A percentile compares a stretch with the other conserved stretches of the same genome.
phyloP scores from a whole-genome alignment of 2,797 vertebrate genomes.

The Nothura maculosa region DNA sequence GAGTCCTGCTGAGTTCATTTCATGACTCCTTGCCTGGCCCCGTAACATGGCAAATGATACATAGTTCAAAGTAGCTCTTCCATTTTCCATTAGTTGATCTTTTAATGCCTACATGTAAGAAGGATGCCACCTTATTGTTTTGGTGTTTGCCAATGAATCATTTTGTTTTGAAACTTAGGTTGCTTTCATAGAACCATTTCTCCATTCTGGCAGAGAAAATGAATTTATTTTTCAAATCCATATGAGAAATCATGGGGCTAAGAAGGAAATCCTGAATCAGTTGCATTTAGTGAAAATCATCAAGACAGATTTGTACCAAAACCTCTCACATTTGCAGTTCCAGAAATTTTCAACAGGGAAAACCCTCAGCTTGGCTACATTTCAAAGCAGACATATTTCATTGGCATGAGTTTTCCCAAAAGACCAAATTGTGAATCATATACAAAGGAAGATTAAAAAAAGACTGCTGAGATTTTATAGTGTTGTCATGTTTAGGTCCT shows the following conservation, averaged over 20 bases:
- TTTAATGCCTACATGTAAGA: slow-evolving; percentile 7
- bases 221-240: slow-evolving; percentile 41
- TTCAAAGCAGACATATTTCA: slow-evolving; percentile 31
- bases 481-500: background rate
- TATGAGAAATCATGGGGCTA: slow-evolving; percentile 56
- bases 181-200: slow-evolving; percentile 16
- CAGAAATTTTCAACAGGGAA: slow-evolving; percentile 51
- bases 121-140: slow-evolving; percentile 45
- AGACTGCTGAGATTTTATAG: background rate
- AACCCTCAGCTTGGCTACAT: slow-evolving; percentile 15
- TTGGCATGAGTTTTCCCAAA: background rate
- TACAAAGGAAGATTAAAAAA: background rate
- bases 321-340: slow-evolving; percentile 55
- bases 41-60: background rate
- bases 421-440: slow-evolving; percentile 25
- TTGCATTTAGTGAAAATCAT: slow-evolving; percentile 37
- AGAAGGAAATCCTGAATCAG: background rate
- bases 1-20: slow-evolving; percentile 1
- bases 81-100: slow-evolving; percentile 44
- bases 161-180: slow-evolving; percentile 22
- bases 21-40: background rate
- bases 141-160: slow-evolving; percentile 46
- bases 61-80: background rate
- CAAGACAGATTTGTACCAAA: slow-evolving; percentile 55
- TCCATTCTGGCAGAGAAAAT: slow-evolving; percentile 39